Base-by-base conservation (phyloP, 2,888 invertebrate genomes). In the Drosophila yooni region DNA sequence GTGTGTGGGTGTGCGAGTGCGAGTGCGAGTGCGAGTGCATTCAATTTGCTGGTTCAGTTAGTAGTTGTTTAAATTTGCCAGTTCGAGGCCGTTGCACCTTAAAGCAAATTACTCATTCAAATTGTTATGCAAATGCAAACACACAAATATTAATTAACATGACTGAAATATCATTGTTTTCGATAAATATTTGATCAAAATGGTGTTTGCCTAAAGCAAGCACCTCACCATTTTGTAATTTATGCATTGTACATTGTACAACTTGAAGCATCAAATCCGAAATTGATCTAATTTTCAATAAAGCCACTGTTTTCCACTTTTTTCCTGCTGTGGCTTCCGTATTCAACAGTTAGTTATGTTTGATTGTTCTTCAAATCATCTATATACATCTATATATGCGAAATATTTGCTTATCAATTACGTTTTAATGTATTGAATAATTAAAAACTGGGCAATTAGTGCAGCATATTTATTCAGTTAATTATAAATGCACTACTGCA, bases 81-180 rank as follows among this genome's bases (percentile, higher is more conserved):
- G 54, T 57, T 52, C 40, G 40, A 36, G 77, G 77, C 57, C 78
- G 36, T 54, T 75, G 78, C 61, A 75, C 77, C 77, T 70, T 56
- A 59, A 74, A 70, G 57, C 62, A 48, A 40, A 57, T 69, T 40
- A 51, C 33, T 54, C 67, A 38, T 53, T 50, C 10, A 29, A 43
- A 64, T 25, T 21, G 3, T 11, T 27, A n/a, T 36, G 36, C 36
- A 34, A 54, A 36, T 51, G 36, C n/a, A 48, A 61, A 62, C n/a
- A 57, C 50, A 57, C 50, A 38, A 34, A 59, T 34, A 31, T 40
- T 70, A 34, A 63, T 70, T 46, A 38, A 51, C 59, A 31, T 43
- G 46, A 50, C 33, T 38, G 15, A 38, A 54, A 40, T 56, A 36
- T 34, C 34, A 18, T 48, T 63, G 46, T 11, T 27, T 7, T 4